Evolutionary conservation across 2,113 vertebrate genomes (phyloP), one percentile per base, ranked within the genome.

Genomic region (Plecotus auritus): DNA sequence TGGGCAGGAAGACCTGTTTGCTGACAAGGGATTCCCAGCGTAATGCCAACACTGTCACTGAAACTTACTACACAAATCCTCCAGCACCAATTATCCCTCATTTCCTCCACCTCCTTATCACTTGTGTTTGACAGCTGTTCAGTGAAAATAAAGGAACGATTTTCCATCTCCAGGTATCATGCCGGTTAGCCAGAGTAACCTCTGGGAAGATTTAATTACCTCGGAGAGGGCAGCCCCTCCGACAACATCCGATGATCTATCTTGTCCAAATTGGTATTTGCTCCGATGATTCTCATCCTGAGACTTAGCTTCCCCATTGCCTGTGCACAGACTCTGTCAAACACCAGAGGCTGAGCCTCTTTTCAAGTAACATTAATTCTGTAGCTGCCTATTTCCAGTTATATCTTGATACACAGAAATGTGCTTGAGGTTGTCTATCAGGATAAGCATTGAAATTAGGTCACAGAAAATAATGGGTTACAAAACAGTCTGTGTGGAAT

Each of bases 361-460:
- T 85, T 88, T 88, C 82, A 69, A 81, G 92, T 95, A 95, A 85
- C 23, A 2, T 56, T 88, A 78, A 95, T 95, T 92, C 85, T 49
- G 32, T 18, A n/a, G 22, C 61, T 92, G 82, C 73, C 77, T 87
- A n/a, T 42, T 80, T 84, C 61, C 89, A 88, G 85, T 74, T 92
- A 32, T 80, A 83, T 95, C 96, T 94, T 66, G 81, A 95, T 90
- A 95, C 74, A 69, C 54, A 92, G 69, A 97, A 93, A 90, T 74
- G 42, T 85, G 37, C 92, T 96, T 83, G 92, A 93, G 78, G 59
- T 80, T 95, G 76, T 92, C 97, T 78, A 42, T 95, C 85, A 92
- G 90, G 69, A 92, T 94, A 95, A 95, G 54, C 56, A 94, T 72
- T 88, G 80, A 95, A 96, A 97, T 85, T 85, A 87, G 90, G 94